Conservation (phyloP, 2,797 vertebrate species). For the Malacoctenus gilli region DNA sequence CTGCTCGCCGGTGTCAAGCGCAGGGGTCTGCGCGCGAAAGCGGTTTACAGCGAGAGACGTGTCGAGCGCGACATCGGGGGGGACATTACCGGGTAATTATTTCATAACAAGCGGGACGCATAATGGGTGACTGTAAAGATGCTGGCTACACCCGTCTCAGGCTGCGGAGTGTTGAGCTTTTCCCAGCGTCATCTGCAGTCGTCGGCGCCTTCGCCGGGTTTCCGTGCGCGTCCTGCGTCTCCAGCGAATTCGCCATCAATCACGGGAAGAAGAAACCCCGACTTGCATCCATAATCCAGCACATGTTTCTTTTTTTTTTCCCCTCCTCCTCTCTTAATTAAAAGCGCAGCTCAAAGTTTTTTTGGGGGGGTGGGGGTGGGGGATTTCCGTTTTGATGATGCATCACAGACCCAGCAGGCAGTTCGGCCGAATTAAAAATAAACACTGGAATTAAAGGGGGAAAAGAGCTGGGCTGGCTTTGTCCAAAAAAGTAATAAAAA, state of each 20-base stretch:
- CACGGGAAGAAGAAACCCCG: background rate
- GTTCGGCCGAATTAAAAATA: conserved; percentile 4
- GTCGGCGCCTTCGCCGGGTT: background rate
- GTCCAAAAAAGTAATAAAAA: conserved; percentile 4
- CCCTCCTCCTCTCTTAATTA: background rate
- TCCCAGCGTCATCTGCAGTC: too few species aligned
- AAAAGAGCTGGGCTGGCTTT: background rate
- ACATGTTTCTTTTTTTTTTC: background rate
- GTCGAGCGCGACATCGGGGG: conserved; percentile 32
- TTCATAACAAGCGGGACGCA: conserved; percentile 17
- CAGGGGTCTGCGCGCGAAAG: conserved; percentile 17
- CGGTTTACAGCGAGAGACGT: conserved; percentile 6
- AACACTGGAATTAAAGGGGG: background rate
- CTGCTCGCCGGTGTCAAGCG: conserved; percentile 24
- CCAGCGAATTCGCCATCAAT: background rate
- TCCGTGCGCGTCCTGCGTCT: background rate
- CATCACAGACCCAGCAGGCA: background rate
- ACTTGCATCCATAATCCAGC: background rate
- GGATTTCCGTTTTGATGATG: background rate
- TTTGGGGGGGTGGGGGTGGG: too few species aligned
- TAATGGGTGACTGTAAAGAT: conserved; percentile 20
- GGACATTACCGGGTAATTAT: conserved; percentile 35
- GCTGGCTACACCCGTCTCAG: conserved; percentile 9
- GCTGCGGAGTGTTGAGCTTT: background rate
- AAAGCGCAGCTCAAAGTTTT: background rate